phyloP scores from a whole-genome alignment of 2,113 vertebrate species.

The Malurus elegans region DNA sequence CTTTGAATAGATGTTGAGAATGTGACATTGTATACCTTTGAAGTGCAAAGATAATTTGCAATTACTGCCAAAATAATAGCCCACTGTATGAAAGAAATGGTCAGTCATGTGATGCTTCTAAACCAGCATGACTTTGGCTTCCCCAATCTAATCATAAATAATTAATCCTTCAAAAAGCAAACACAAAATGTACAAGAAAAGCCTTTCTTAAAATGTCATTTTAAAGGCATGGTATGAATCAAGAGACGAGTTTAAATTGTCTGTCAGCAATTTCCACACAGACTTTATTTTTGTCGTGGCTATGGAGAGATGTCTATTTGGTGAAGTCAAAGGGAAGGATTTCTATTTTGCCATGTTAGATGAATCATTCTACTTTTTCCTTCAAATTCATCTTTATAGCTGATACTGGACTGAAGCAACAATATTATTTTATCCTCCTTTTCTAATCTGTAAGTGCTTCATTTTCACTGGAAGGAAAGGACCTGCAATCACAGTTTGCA shows the following conservation, averaged over 20 bases:
- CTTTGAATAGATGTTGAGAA: neutral
- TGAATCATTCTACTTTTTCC: neutral
- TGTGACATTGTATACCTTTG: neutral
- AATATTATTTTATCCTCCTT: neutral
- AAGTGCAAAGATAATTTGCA: neutral
- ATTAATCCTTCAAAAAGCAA: neutral
- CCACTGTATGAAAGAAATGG: neutral
- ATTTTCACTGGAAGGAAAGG: neutral
- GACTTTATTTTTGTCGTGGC: neutral
- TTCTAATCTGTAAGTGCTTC: neutral
- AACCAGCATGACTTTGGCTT: neutral
- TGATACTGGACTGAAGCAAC: neutral
- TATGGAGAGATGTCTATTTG: neutral
- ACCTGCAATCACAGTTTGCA: neutral
- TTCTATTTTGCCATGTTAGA: neutral
- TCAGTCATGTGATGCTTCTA: neutral
- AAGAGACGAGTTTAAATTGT: neutral
- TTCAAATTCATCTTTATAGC: neutral
- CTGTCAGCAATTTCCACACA: neutral
- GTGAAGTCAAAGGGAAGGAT: neutral
- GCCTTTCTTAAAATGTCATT: neutral
- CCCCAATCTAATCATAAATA: neutral
- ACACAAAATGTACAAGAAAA: neutral
- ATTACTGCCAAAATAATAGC: neutral
- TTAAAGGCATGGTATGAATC: neutral